Conservation (phyloP, 2,113 vertebrate genomes). For the Upupa epops region DNA sequence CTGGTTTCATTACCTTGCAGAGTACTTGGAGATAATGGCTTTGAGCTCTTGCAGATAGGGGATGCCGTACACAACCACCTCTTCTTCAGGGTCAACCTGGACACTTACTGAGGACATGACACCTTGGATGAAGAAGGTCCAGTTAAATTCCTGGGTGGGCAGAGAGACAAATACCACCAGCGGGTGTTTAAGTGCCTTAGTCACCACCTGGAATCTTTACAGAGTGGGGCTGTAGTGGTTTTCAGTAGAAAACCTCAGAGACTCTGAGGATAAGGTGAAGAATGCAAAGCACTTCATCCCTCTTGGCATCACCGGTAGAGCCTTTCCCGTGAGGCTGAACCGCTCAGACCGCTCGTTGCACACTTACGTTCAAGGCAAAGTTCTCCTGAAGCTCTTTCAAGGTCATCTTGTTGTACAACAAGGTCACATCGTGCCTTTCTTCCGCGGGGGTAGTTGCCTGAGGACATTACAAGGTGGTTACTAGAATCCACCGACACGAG, state of each 20-base stretch:
- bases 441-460: conserved; percentile 91
- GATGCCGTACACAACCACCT: conserved; percentile 89
- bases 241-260: neutral
- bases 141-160: conserved; percentile 88
- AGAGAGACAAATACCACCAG: neutral
- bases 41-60: conserved; percentile 90
- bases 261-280: neutral
- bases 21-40: conserved; percentile 81
- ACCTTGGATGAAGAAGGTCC: conserved; percentile 88
- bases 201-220: neutral
- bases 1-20: conserved; percentile 79
- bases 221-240: neutral
- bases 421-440: conserved; percentile 90
- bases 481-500: neutral
- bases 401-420: conserved; percentile 93
- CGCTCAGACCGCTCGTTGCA: neutral
- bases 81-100: conserved; percentile 79
- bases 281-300: neutral
- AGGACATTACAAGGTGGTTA: conserved; percentile 26
- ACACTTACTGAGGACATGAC: conserved; percentile 86
- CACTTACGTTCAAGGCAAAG: conserved; percentile 85
- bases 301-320: neutral
- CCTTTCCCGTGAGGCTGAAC: neutral
- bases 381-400: conserved; percentile 84
- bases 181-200: neutral